Base-by-base conservation (phyloP, 2,888 invertebrate species). In the Allacma fusca region DNA sequence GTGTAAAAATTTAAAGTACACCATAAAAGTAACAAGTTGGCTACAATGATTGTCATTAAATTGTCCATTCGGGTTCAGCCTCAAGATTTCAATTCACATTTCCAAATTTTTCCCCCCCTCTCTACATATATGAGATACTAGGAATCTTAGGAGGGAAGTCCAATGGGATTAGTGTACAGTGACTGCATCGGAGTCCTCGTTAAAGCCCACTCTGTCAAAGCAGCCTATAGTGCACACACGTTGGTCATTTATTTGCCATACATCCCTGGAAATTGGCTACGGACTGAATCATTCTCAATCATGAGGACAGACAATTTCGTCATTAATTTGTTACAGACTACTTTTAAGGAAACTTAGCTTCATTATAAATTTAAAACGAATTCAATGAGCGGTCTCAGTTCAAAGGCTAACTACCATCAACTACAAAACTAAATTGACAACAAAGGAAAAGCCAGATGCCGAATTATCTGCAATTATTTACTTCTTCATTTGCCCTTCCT, bases 11-110 rank as follows among this genome's bases (percentile, higher is more conserved):
- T 75, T 67, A 75, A 65, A 73, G 29, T 73, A 23, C 59, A 34
- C 73, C 73, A 62, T 73, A 73, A 73, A 73, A 59, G 73, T 73
- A 73, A 73, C 28, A 73, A 73, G 73, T 73, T 57, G 71, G 26
- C 50, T 57, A 44, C 71, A 71, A 71, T 71, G 28, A 71, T 71
- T 69, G 26, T 57, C 71, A 71, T 50, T 71, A 44, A 69, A 50
- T 50, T 57, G 28, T 50, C 71, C 57, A 40, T 34, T 50, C 50
- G 50, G 50, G 50, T 50, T 50, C 43, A 29, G 68, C 40, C 34
- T 40, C 28, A 68, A 21, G 34, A 68, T 68, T 28, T 40, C 34
- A 34, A 68, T 68, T 40, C 23, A 68, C 68, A 40, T 34, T 68
- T 68, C 19, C 26, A 65, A 29, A 26, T 29, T 65, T 29, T 50